Conservation (phyloP, 2,113 vertebrate species). For the Arothron firmamentum region DNA sequence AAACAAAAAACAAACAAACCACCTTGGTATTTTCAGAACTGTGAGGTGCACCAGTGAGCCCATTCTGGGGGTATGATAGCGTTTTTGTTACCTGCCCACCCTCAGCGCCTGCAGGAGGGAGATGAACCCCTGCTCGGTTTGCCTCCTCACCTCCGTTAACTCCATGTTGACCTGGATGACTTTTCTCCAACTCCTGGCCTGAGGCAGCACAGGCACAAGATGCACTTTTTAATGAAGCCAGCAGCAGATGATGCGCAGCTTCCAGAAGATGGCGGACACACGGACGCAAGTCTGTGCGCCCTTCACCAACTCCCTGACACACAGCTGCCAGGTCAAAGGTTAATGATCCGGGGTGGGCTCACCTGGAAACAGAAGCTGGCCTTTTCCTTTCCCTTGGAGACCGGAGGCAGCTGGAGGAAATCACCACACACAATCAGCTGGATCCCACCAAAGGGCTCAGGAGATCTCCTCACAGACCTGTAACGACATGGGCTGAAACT, state of each 20-base stretch:
- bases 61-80: background rate
- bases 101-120: slow-evolving; percentile 86
- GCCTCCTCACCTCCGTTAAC: slow-evolving; percentile 86
- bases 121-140: slow-evolving; percentile 87
- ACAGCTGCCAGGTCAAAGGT: background rate
- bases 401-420: slow-evolving; percentile 94
- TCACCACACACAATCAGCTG: slow-evolving; percentile 95
- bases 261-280: background rate
- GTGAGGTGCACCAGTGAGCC: too few relatives aligned
- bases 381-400: slow-evolving; percentile 81
- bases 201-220: background rate
- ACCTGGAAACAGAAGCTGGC: slow-evolving; percentile 94
- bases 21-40: too few relatives aligned
- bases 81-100: slow-evolving; percentile 82
- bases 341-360: background rate
- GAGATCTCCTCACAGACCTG: slow-evolving; percentile 83
- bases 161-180: slow-evolving; percentile 93
- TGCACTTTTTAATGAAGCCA: background rate
- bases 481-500: background rate
- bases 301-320: too few relatives aligned
- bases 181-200: slow-evolving; percentile 90
- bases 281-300: too few relatives aligned
- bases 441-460: slow-evolving; percentile 93
- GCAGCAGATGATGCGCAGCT: background rate
- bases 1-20: too few relatives aligned